Base-by-base conservation (phyloP, 2,797 vertebrate species). In the Columba guinea region DNA sequence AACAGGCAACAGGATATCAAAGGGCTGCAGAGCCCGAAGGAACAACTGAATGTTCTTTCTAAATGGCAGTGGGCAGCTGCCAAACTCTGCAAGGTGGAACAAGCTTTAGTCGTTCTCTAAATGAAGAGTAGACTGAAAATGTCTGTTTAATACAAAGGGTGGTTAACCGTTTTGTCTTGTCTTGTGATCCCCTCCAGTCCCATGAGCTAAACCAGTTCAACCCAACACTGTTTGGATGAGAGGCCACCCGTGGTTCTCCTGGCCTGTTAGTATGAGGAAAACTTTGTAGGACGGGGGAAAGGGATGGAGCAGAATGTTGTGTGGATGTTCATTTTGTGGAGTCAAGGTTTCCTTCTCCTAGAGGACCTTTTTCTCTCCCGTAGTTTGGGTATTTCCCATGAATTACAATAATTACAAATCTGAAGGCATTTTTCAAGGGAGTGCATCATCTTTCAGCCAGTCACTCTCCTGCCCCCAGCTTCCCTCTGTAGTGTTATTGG, bases 81-180 rank as follows among this genome's bases (percentile, higher is more conserved):
- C 96, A 93, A 89, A 81, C 74, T 79, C 85, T 96, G 95, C 95
- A 96, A 95, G 94, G 86, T 97, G 82, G 85, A 94, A 86, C 95
- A 96, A 94, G 94, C 73, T 91, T 94, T 70, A 34, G 91, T 74
- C 60, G 77, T 68, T 60, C 51, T 95, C 22, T 87, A 86, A 96
- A 92, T 73, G 84, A 96, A 88, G 77, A 78, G 81, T 56, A 96
- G 85, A 49, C 67, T 2, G 26, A 84, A 75, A 79, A 84, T 3
- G 53, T 69, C 39, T 26, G 30, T 80, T 87, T 65, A 90, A 75
- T 82, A 44, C 52, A 71, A 59, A 32, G 39, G 56, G 28, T 58
- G 59, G 69, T 84, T 95, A 96, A 88, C 81, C 49, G 28, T 87
- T 39, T 41, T 90, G 80, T n/a, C 59, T 78, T 73, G 62, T 79